A percentile compares a stretch with the other conserved stretches of the same genome.
Evolutionary conservation across 2,888 invertebrate species (phyloP).

Genomic region (Tryphoninae sp.): DNA sequence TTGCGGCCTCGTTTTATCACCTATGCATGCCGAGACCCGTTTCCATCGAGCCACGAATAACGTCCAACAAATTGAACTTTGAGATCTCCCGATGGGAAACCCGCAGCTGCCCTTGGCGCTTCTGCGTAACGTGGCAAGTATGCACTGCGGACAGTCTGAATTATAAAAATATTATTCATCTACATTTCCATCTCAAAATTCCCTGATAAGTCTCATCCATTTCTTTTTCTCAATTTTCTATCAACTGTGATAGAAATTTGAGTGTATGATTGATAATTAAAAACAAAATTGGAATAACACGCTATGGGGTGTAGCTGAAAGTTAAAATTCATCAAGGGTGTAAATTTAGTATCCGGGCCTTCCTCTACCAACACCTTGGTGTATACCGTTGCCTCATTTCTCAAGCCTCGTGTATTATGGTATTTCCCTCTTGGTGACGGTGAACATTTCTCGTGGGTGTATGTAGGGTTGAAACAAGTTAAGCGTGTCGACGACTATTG

Average conservation of each 20-base stretch:
- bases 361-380: too few species aligned
- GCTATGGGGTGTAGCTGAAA: too few species aligned
- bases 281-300: too few species aligned
- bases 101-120: not conserved
- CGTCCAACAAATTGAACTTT: constrained; percentile 47
- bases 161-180: too few species aligned
- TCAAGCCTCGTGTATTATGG: not conserved
- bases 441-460: not conserved
- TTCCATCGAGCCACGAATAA: constrained; percentile 10
- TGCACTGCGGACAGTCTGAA: too few species aligned
- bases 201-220: too few species aligned
- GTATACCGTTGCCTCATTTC: not conserved
- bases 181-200: too few species aligned
- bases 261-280: too few species aligned
- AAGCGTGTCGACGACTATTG: constrained; percentile 34
- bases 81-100: constrained; percentile 45
- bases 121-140: not conserved
- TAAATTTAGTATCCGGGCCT: too few species aligned
- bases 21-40: constrained; percentile 29
- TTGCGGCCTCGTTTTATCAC: constrained; percentile 34
- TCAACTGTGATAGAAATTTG: too few species aligned
- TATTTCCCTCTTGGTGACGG: not conserved
- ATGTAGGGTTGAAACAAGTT: not conserved
- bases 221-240: too few species aligned
- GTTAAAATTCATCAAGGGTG: too few species aligned